Conservation (phyloP, 2,888 invertebrate genomes). For the Lycophotia porphyrea region DNA sequence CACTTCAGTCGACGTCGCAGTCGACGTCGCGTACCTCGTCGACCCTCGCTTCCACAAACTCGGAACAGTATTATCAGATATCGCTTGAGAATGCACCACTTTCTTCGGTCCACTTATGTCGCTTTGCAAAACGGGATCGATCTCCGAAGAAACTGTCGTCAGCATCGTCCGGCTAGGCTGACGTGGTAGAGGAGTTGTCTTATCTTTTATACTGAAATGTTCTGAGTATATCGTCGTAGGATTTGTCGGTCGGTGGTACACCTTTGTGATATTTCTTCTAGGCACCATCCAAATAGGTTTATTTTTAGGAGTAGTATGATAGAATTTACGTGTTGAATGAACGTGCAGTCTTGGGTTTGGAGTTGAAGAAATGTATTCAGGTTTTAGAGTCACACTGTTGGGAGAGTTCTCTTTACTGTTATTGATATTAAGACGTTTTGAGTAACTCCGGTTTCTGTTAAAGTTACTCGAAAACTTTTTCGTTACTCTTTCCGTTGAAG, state of each 20-base stretch:
- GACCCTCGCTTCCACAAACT: conserved; percentile 88
- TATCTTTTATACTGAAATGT: conserved; percentile 84
- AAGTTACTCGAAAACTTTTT: conserved; percentile 75
- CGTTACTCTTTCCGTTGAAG: conserved; percentile 76
- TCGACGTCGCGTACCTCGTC: conserved; percentile 81
- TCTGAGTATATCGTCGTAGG: conserved; percentile 86
- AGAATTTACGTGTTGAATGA: conserved; percentile 78
- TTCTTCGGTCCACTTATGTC: conserved; percentile 83
- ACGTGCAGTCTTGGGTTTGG: conserved; percentile 73
- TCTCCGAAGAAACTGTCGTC: conserved; percentile 86
- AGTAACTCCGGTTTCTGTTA: conserved; percentile 81
- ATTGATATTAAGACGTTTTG: conserved; percentile 82
- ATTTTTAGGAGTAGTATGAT: conserved; percentile 82
- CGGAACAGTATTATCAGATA: conserved; percentile 87
- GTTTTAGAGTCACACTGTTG: conserved; percentile 82
- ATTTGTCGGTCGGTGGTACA: conserved; percentile 72
- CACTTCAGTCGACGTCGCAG: conserved; percentile 75
- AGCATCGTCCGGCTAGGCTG: conserved; percentile 75
- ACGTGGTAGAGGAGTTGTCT: conserved; percentile 72
- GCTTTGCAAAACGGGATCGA: conserved; percentile 86
- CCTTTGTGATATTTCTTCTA: conserved; percentile 79
- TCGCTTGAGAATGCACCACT: conserved; percentile 83
- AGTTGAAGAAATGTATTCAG: conserved; percentile 71
- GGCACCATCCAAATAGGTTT: conserved; percentile 87
- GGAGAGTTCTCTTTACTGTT: conserved; percentile 80